Evolutionary conservation across 2,113 vertebrate genomes (phyloP).

Genomic region (Herpetotheres cachinnans): DNA sequence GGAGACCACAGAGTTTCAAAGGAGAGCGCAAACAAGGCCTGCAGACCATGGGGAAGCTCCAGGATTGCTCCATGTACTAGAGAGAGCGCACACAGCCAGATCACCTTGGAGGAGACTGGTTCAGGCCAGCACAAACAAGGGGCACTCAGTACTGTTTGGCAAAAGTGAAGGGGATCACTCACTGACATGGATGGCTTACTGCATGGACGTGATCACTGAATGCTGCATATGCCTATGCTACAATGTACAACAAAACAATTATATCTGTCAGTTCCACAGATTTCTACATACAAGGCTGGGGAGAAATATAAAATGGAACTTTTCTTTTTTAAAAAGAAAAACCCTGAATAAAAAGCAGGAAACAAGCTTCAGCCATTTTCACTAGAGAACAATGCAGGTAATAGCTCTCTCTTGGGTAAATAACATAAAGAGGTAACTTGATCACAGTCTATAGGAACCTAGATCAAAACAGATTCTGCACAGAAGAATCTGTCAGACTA

Average conservation of each 20-base stretch:
- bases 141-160: neutral
- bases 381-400: neutral
- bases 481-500: neutral
- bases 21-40: neutral
- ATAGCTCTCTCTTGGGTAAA: neutral
- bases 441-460: neutral
- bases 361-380: neutral
- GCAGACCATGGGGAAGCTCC: neutral
- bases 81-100: neutral
- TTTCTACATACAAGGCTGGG: neutral
- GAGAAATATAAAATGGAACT: neutral
- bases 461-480: neutral
- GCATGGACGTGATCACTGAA: accelerated
- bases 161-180: neutral
- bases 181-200: accelerated
- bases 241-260: neutral
- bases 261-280: neutral
- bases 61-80: neutral
- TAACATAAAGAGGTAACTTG: neutral
- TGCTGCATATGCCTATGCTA: too few species aligned
- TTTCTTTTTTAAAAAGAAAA: neutral
- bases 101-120: neutral
- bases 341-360: neutral
- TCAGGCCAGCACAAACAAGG: neutral
- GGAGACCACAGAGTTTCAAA: neutral